Evolutionary conservation across 2,113 vertebrate genomes (phyloP), one percentile per base, ranked within the genome.

Genomic region (Sorex fumeus): DNA sequence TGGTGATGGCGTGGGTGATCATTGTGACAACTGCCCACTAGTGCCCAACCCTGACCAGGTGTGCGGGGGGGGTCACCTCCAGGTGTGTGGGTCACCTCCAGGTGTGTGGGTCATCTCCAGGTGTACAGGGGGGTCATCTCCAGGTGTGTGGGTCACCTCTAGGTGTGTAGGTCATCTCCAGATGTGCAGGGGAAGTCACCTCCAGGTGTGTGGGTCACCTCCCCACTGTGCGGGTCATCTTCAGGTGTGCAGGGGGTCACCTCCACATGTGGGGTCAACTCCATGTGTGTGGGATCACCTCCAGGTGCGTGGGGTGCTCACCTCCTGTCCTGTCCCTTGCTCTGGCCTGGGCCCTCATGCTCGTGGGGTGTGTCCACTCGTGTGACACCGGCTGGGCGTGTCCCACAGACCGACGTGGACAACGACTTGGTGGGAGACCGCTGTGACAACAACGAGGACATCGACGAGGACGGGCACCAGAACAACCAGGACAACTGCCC

Each of bases 401-500:
- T 66, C 50, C 36, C 3, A 70, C 97, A 99, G 99, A 98, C 96
- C 2, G 99, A 99, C 70, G 64, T 96, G 66, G 99, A 99, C 97
- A 99, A 99, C 25, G 99, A 99, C 95, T 98, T 99, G 12, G 99
- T 99, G 67, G 99, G 99, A 85, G 99, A 99, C 93, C 98, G 99
- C 90, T 99, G 99, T 94, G 99, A 99, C 96, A 99, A 99, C 93
- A 99, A 99, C 60, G 98, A 99, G 77, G 99, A 99, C 97, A 99
- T 99, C 3, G 99, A 99, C 45, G 99, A 99, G 60, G 99, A 99
- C 0, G 99, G 99, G 9, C 98, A 99, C 97, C 99, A 99, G 97
- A 99, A 99, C 98, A 99, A 99, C 95, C 98, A 99, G 93, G 99
- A 99, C 97, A 99, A 99, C 95, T 99, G 99, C 84, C 99, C 99